Evolutionary conservation across 2,888 invertebrate species (phyloP).

Genomic region (Oligia strigilis): DNA sequence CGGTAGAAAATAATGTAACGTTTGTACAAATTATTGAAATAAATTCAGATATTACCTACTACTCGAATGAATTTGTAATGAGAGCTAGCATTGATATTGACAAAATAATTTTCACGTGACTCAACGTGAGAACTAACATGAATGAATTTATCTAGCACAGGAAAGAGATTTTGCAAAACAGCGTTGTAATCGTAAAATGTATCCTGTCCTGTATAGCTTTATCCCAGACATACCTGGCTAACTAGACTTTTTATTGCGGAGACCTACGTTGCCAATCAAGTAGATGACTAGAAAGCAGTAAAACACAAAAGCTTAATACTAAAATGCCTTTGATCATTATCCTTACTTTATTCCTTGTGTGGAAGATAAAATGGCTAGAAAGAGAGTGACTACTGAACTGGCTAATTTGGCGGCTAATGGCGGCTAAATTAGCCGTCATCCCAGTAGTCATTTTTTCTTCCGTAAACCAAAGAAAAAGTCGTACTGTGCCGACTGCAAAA

Average conservation of each 20-base stretch:
- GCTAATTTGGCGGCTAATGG: not conserved
- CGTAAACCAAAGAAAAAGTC: not conserved
- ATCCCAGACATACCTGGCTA: no score
- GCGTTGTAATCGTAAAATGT: not conserved
- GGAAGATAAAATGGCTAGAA: not conserved
- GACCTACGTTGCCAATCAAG: not conserved
- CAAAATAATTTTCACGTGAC: not conserved
- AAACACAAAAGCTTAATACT: no score
- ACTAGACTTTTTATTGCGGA: not conserved
- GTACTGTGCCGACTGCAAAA: not conserved
- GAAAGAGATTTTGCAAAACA: not conserved
- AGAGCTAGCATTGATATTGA: not conserved
- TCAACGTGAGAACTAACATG: not conserved
- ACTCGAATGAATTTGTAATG: not conserved
- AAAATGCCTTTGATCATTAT: not conserved
- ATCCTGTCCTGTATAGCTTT: not conserved
- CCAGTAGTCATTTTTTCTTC: not conserved
- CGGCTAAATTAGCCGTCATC: not conserved
- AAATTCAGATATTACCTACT: not conserved
- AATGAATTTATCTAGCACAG: not conserved
- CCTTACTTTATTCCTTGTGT: not conserved
- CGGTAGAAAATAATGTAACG: not conserved
- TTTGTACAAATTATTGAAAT: not conserved
- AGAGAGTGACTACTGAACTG: not conserved
- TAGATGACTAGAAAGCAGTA: not conserved